A percentile compares a stretch with the other conserved stretches of the same genome.
These are phyloP conservation scores for Drosophila tripunctata DNA, from an alignment of 2,888 invertebrate species.

Conservation along the genomic window DNA sequence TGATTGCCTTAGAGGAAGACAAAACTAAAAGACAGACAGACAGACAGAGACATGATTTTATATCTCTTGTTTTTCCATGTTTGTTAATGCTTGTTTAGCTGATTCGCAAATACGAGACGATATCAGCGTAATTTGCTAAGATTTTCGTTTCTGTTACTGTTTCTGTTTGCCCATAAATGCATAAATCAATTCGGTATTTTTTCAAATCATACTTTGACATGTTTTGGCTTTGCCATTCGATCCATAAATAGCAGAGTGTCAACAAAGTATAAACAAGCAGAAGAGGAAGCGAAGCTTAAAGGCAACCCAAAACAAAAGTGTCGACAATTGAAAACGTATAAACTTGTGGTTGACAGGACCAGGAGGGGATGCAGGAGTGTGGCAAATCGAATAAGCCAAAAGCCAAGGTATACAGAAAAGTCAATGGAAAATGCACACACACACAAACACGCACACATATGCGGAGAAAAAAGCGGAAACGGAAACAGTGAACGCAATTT, in stretches of 20 bases:
- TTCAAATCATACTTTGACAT: conserved; percentile 56
- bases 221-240: conserved; percentile 32
- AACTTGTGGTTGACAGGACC: conserved; percentile 12
- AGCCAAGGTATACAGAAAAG: conserved; percentile 40
- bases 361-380: neutral
- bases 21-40: too few relatives aligned
- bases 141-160: conserved; percentile 15
- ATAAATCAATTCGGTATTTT: conserved; percentile 58
- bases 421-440: conserved; percentile 32
- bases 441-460: neutral
- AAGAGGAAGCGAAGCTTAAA: conserved; percentile 6
- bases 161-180: conserved; percentile 36
- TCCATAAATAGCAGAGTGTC: conserved; percentile 54
- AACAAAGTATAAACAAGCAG: conserved; percentile 47
- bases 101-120: conserved; percentile 31
- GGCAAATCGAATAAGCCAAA: conserved; percentile 34
- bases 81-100: conserved; percentile 26
- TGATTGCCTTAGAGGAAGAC: neutral
- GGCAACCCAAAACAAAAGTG: conserved; percentile 28
- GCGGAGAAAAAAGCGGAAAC: conserved; percentile 19
- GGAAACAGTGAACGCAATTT: conserved; percentile 40
- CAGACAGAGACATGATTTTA: neutral
- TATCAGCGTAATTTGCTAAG: conserved; percentile 21
- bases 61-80: conserved; percentile 12
- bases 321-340: conserved; percentile 31